These are phyloP conservation scores for Dromococcyx pavoninus DNA, from an alignment of 2,797 vertebrate genomes.

Conservation along the genomic window DNA sequence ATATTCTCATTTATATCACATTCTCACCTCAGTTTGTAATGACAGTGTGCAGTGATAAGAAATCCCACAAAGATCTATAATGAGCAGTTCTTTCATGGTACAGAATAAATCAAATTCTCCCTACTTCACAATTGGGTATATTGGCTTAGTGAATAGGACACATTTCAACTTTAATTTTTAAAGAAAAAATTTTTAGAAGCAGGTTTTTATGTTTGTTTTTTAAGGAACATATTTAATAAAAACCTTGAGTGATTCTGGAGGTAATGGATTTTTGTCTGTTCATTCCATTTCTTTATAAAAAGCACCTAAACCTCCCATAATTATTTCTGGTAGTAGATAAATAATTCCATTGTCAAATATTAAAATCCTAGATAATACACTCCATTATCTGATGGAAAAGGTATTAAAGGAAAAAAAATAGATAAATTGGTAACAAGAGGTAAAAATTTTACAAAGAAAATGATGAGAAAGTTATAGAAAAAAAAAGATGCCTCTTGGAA, in stretches of 20 bases:
- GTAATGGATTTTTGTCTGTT: neutral
- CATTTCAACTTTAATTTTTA: neutral
- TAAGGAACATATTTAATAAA: neutral
- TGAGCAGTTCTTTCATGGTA: neutral
- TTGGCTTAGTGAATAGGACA: neutral
- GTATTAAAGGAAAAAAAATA: neutral
- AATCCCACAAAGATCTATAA: neutral
- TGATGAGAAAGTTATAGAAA: neutral
- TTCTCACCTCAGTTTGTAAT: neutral
- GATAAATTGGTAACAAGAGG: neutral
- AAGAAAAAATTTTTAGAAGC: neutral
- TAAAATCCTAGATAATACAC: neutral
- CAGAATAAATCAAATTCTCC: neutral
- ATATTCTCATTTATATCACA: neutral
- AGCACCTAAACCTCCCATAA: fast-evolving
- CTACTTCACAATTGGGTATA: neutral
- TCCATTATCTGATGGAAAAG: neutral
- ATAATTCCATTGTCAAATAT: neutral
- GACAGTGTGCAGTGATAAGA: neutral
- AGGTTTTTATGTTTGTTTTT: neutral
- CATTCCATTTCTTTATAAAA: neutral
- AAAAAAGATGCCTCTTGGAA: neutral
- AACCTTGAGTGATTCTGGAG: neutral
- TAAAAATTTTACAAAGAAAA: neutral
- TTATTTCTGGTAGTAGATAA: neutral